These are phyloP conservation scores for Neopelma chrysocephalum DNA, from an alignment of 2,797 vertebrate genomes.

Conservation along the genomic window DNA sequence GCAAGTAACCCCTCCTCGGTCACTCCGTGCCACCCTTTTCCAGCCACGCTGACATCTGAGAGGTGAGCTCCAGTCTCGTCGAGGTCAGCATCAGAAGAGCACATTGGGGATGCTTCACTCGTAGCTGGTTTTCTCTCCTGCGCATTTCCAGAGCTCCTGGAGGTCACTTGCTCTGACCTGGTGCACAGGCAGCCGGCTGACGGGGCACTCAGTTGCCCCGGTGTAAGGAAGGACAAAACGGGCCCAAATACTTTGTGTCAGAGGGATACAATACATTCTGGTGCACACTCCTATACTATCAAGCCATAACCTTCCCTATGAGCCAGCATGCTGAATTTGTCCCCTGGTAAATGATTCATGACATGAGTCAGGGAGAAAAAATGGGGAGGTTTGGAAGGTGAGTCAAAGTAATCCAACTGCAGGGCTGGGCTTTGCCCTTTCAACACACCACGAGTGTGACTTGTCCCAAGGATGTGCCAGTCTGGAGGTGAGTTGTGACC, in stretches of 20 bases:
- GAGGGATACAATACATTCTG: background rate
- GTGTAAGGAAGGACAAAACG: background rate
- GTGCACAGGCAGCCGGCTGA: background rate
- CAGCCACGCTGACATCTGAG: background rate
- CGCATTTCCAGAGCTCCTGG: background rate
- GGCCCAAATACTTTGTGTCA: rapidly evolving
- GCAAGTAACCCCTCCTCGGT: background rate
- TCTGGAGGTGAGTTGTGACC: background rate
- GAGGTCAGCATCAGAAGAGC: too few species aligned
- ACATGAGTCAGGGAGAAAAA: background rate
- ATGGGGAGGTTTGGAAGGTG: background rate
- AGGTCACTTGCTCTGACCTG: too few species aligned
- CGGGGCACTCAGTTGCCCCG: rapidly evolving
- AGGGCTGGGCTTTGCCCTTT: background rate
- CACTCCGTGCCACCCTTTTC: background rate
- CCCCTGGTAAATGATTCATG: background rate
- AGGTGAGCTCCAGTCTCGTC: background rate
- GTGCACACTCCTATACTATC: rapidly evolving
- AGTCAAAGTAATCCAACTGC: background rate
- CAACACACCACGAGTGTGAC: rapidly evolving
- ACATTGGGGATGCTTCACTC: background rate
- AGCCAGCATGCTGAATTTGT: background rate
- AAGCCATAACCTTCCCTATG: rapidly evolving
- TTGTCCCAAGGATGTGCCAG: background rate
- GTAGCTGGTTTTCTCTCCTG: background rate